Conservation (phyloP, 2,797 vertebrate genomes). For the Megalops cyprinoides region DNA sequence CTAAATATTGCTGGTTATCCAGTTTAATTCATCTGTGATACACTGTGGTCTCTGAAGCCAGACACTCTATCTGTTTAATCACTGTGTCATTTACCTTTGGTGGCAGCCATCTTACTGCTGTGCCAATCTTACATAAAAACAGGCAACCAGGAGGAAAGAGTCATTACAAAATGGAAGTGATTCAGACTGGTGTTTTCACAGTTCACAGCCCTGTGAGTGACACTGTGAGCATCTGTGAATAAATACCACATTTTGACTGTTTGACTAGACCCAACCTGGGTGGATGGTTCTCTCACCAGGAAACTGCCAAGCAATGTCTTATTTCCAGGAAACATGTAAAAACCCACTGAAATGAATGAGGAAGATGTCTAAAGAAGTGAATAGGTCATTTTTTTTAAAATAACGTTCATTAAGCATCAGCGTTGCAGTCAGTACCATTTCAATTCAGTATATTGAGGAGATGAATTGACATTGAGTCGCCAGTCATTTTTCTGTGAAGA, state of each 20-base stretch:
- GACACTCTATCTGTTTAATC: not conserved
- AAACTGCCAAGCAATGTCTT: conserved; percentile 13
- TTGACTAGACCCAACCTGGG: not conserved
- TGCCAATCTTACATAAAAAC: not conserved
- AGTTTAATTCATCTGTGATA: conserved; percentile 26
- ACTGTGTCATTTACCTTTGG: not conserved
- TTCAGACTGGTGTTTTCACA: not conserved
- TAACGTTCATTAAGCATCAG: too few species aligned
- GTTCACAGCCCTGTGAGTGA: not conserved
- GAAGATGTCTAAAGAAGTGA: too few species aligned
- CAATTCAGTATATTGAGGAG: too few species aligned
- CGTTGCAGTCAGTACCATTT: too few species aligned
- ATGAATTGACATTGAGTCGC: too few species aligned
- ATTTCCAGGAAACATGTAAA: conserved; percentile 3
- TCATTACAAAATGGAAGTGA: too few species aligned
- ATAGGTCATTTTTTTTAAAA: too few species aligned
- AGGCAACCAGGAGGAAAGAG: too few species aligned
- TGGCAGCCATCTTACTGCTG: not conserved
- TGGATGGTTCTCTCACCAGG: not conserved
- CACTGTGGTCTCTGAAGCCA: too few species aligned
- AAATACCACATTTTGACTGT: not conserved
- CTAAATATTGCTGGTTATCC: not conserved
- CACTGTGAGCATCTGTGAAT: not conserved
- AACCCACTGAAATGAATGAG: not conserved
- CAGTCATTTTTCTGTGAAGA: too few species aligned